These are phyloP conservation scores for Drosophila eohydei DNA, from an alignment of 2,888 invertebrate genomes.

Conservation along the genomic window DNA sequence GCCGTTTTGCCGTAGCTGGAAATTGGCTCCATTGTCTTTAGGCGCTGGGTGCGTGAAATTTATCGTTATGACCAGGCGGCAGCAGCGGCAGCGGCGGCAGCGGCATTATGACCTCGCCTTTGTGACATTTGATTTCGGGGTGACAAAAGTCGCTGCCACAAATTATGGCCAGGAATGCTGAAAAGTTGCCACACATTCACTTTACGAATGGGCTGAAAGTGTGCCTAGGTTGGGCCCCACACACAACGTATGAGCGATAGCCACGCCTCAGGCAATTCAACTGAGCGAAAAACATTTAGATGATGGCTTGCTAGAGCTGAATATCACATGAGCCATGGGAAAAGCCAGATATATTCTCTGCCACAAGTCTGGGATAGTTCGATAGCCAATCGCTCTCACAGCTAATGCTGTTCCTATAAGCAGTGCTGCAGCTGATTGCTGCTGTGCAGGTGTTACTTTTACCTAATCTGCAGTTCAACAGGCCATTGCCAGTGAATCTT, in stretches of 20 bases:
- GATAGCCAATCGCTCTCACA: neutral
- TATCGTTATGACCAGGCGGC: conserved; percentile 69
- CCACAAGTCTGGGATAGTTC: neutral
- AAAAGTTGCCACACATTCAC: conserved; percentile 57
- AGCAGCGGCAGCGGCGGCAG: conserved; percentile 1
- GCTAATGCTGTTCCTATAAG: too few relatives aligned
- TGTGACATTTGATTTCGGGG: conserved; percentile 68
- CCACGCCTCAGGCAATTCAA: neutral
- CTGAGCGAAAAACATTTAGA: neutral
- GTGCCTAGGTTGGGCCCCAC: conserved; percentile 27
- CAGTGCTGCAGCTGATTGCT: neutral
- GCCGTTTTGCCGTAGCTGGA: conserved; percentile 32
- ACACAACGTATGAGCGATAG: conserved; percentile 1
- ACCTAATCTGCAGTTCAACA: conserved; percentile 2
- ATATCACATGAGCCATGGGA: neutral
- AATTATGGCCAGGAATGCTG: conserved; percentile 64
- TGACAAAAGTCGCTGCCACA: conserved; percentile 58
- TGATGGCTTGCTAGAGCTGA: neutral
- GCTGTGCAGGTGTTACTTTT: conserved; percentile 5
- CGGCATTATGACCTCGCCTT: conserved; percentile 68
- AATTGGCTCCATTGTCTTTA: conserved; percentile 74
- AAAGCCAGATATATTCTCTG: neutral
- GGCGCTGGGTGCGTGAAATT: conserved; percentile 72
- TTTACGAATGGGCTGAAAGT: conserved; percentile 25
- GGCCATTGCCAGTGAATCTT: neutral